Evolutionary conservation across 2,888 invertebrate species (phyloP), one percentile per base, ranked within the genome.

Genomic region (Meiosimyza platycephala): DNA sequence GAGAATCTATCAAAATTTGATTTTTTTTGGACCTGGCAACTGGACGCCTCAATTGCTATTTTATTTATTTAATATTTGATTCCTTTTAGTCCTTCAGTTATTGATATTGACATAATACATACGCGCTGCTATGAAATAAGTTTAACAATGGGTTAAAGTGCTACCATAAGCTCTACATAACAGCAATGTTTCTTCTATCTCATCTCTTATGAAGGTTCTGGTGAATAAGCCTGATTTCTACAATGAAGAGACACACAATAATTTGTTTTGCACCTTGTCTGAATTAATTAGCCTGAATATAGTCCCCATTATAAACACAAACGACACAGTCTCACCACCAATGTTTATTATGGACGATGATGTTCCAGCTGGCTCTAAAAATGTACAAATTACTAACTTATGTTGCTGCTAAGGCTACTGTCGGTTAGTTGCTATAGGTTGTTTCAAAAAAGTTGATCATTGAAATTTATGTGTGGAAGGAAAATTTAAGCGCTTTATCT

Each of bases 161-260:
- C 13, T 55, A 33, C n/a, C 16, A 1, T 9, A 33, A 1, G n/a
- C 22, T 22, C 28, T 33, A n/a, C n/a, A 28, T 22, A 12, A 33
- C 7, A 28, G 40, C 59, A 28, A 16, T 22, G 28, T 57, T 40
- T 54, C 15, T 59, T 52, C 4, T 68, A 54, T 71, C 71, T 57
- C 60, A 33, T 57, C 6, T 3, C 51, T 60, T 9, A 16, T 28
- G 15, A 65, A 95, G 95, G 98, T 99, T 1, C 89, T 99, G 76
- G 96, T 99, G n/a, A 99, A 99, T 1, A 98, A 98, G 85, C 96
- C 98, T 0, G 99, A 99, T 87, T 99, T 99, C 88, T 95, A 97
- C 88, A 98, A 99, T 87, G 97, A 97, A 78, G 94, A 97, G 84
- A 97, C 97, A 1, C 90, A 98, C 55, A 93, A 93, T 84, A 96